Conservation (phyloP, 2,888 invertebrate genomes). For the Hirtodrosophila cameraria region DNA sequence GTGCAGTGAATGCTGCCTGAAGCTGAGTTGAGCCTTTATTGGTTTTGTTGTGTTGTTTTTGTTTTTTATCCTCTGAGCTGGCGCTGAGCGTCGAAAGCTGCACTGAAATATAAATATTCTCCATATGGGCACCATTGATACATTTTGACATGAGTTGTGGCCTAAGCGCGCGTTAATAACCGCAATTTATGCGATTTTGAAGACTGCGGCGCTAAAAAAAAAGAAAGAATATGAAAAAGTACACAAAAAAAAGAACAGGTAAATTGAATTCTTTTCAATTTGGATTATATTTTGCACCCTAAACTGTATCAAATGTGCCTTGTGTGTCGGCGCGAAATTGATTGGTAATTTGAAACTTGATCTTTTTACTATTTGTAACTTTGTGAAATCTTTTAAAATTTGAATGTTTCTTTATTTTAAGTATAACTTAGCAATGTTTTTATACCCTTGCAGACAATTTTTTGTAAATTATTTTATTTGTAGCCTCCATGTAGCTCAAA, state of each 20-base stretch:
- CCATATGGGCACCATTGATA: conserved; percentile 82
- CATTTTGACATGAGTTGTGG: conserved; percentile 84
- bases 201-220: conserved; percentile 59
- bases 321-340: too few relatives aligned
- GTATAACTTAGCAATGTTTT: too few relatives aligned
- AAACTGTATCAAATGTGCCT: conserved; percentile 14
- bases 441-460: too few relatives aligned
- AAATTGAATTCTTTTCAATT: conserved; percentile 34
- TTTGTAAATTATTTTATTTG: too few relatives aligned
- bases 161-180: conserved; percentile 81
- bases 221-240: not conserved
- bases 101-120: conserved; percentile 82
- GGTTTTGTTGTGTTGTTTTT: conserved; percentile 50
- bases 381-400: too few relatives aligned
- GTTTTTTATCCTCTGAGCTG: conserved; percentile 6
- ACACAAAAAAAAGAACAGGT: not conserved
- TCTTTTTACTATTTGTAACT: too few relatives aligned
- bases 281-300: not conserved
- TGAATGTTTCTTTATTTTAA: too few relatives aligned
- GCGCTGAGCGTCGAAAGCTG: conserved; percentile 43
- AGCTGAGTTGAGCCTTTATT: conserved; percentile 63
- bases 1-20: conserved; percentile 43
- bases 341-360: not conserved
- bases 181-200: conserved; percentile 80
- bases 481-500: too few relatives aligned